Percentiles rank a stretch among this genome's conserved stretches.
phyloP scores from a whole-genome alignment of 2,888 invertebrate species.

The Aphidius colemani region DNA sequence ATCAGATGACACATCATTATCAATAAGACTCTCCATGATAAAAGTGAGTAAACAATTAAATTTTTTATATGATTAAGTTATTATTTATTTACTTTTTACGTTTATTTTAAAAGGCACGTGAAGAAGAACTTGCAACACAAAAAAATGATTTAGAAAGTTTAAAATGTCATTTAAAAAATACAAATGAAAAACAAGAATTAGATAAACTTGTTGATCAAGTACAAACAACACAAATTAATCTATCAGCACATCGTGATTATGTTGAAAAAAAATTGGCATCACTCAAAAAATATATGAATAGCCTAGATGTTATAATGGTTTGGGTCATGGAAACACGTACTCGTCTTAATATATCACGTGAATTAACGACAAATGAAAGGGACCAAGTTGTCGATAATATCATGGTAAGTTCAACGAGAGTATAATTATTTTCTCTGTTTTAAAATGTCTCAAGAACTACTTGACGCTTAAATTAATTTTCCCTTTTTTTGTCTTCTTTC shows the following conservation, averaged over 20 bases:
- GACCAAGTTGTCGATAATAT: conserved; percentile 59
- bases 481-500: not conserved
- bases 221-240: conserved; percentile 60
- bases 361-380: conserved; percentile 58
- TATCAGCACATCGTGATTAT: conserved; percentile 64
- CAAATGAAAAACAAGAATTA: conserved; percentile 49
- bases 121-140: conserved; percentile 64
- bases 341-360: conserved; percentile 60
- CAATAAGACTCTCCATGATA: conserved; percentile 69
- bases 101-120: conserved; percentile 63
- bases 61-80: not conserved
- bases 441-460: not conserved
- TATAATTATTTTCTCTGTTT: not conserved
- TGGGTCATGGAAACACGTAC: conserved; percentile 64
- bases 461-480: conserved; percentile 2
- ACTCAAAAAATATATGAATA: conserved; percentile 64
- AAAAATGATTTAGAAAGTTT: conserved; percentile 62
- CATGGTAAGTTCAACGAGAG: conserved; percentile 51
- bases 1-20: conserved; percentile 69
- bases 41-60: conserved; percentile 60
- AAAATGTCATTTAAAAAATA: conserved; percentile 51
- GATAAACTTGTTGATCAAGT: conserved; percentile 53
- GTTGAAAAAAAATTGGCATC: conserved; percentile 65
- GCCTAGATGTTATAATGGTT: conserved; percentile 64
- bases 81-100: not conserved